Percentiles rank a stretch among this genome's conserved stretches.
Evolutionary conservation across 2,888 invertebrate genomes (phyloP).

Genomic region (Melanostoma scalare): DNA sequence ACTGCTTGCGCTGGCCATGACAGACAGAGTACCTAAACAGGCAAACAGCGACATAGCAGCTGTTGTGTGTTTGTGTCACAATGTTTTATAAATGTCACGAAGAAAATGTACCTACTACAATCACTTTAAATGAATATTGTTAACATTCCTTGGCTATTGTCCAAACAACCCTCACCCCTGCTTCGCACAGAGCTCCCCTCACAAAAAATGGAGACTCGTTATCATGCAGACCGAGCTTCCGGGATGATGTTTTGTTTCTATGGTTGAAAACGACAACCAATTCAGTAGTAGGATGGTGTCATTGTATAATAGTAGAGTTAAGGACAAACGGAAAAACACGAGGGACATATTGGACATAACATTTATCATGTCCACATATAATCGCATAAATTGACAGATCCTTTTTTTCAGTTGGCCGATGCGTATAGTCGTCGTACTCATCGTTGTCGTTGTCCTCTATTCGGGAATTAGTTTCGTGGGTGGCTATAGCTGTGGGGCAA

Average conservation of each 20-base stretch:
- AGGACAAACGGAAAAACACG: constrained; percentile 32
- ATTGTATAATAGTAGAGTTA: neutral
- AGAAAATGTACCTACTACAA: constrained; percentile 6
- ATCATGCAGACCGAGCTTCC: constrained; percentile 34
- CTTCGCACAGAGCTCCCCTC: too few relatives aligned
- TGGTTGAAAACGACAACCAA: constrained; percentile 23
- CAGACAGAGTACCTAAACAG: constrained; percentile 29
- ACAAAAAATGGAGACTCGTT: constrained; percentile 11
- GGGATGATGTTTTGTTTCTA: constrained; percentile 30
- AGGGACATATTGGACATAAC: constrained; percentile 62
- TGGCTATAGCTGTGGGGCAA: constrained; percentile 9
- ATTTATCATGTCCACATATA: constrained; percentile 64
- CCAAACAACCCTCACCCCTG: constrained; percentile 16
- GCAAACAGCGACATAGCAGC: constrained; percentile 17
- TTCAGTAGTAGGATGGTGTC: constrained; percentile 24
- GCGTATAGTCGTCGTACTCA: neutral
- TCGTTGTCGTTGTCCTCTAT: constrained; percentile 9
- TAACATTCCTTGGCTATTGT: constrained; percentile 46
- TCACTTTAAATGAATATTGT: constrained; percentile 15
- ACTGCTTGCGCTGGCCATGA: constrained; percentile 20
- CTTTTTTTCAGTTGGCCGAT: constrained; percentile 5
- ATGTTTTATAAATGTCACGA: constrained; percentile 23
- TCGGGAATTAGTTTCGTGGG: constrained; percentile 12
- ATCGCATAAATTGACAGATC: constrained; percentile 61
- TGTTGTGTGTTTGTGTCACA: constrained; percentile 14